Evolutionary conservation across 64 coral and sea anemone genomes (phyloP), one percentile per base, ranked within the genome.

Genomic region (Stichodactyla mertensii): DNA sequence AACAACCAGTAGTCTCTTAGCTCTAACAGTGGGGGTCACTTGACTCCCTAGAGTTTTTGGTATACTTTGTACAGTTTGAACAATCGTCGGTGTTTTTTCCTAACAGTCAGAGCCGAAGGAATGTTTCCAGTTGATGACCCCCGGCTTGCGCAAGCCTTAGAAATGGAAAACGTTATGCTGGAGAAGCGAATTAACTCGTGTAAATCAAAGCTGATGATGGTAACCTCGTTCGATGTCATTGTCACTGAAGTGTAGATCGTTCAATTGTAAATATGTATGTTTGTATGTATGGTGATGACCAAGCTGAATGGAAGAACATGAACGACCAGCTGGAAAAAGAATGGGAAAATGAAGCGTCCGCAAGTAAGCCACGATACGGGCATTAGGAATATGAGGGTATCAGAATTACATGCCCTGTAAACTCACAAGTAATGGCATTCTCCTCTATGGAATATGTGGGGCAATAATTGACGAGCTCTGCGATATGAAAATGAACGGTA

Each of bases 121-220:
- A 83, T 92, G 80, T 89, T 90, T 7, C 77, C 88, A n/a, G 54
- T 58, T 23, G 86, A 99, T 51, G 97, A 99, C 18, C 93, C 97
- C 1, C 84, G 87, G 13, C 91, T 99, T 13, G 84, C 93, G 13
- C 81, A 99, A 80, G 93, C 93, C 55, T 78, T 99, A 16, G 92
- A 99, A 57, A 57, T 88, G 54, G 97, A 99, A 31, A 99, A 99
- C 28, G 84, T 52, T 81, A 92, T 83, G 18, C 62, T 99, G 53
- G 88, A 95, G 19, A 79, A 91, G 87, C 54, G 93, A 66, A 99
- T 99, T 18, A 80, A 87, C 71, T 86, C 88, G 11, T 99, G 90
- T 77, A 99, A 99, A 79, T 99, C 97, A 15, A 92, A 90, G 19
- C 83, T 99, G n/a, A 99, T 99, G 97, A 92, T 99, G 93, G 88